A percentile compares a stretch with the other conserved stretches of the same genome.
phyloP scores from a whole-genome alignment of 2,888 invertebrate genomes.

The Hypsopygia costalis region DNA sequence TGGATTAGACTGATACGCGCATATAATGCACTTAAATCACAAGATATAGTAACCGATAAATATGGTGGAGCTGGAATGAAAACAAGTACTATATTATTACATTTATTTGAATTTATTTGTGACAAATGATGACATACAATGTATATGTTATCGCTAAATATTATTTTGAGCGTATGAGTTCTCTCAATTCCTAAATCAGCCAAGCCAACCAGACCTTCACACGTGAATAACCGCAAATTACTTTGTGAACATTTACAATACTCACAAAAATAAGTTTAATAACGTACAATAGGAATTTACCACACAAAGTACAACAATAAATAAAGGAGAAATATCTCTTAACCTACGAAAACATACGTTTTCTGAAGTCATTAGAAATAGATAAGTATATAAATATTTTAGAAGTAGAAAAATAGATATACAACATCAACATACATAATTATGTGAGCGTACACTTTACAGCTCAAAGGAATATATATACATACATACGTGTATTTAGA shows the following conservation, averaged over 20 bases:
- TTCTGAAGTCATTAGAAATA: neutral
- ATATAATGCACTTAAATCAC: too few species aligned
- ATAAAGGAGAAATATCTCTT: neutral
- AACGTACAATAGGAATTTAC: slow-evolving; percentile 18
- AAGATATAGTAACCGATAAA: too few species aligned
- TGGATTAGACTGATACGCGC: too few species aligned
- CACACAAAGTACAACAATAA: slow-evolving; percentile 2
- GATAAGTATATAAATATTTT: neutral
- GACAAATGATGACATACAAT: slow-evolving; percentile 70
- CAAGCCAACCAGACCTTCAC: slow-evolving; percentile 52
- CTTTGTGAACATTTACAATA: slow-evolving; percentile 46
- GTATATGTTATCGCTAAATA: slow-evolving; percentile 59
- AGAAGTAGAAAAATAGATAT: slow-evolving; percentile 4
- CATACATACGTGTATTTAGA: too few species aligned
- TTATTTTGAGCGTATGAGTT: slow-evolving; percentile 72
- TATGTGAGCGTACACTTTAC: neutral
- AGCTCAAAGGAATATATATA: neutral
- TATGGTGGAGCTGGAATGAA: too few species aligned
- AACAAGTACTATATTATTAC: slow-evolving; percentile 42
- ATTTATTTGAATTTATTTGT: slow-evolving; percentile 67
- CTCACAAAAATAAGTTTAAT: slow-evolving; percentile 27
- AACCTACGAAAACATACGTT: neutral
- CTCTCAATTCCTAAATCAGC: slow-evolving; percentile 75
- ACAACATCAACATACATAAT: neutral
- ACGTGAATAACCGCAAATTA: slow-evolving; percentile 36